A percentile compares a stretch with the other conserved stretches of the same genome.
These are phyloP conservation scores for Biston betularia DNA, from an alignment of 2,888 invertebrate species.

Conservation along the genomic window DNA sequence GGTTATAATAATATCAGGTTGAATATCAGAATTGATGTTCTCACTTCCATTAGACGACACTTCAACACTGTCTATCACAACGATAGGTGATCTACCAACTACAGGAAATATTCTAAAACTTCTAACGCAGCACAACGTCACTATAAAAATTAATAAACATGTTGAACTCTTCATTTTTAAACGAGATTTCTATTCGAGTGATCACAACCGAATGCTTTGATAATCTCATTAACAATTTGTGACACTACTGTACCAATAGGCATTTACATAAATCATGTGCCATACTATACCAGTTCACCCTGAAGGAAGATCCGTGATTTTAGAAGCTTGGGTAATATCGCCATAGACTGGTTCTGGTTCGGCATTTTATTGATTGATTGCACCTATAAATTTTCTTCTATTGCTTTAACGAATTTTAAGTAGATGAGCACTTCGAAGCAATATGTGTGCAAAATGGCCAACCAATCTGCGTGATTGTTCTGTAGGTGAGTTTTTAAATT, in stretches of 20 bases:
- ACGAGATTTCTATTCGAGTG: conserved; percentile 42
- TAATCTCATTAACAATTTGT: conserved; percentile 44
- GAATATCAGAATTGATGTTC: neutral
- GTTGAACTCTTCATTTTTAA: conserved; percentile 36
- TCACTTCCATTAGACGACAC: conserved; percentile 8
- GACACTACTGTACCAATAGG: conserved; percentile 47
- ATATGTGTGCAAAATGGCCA: too few relatives aligned
- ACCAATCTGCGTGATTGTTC: neutral
- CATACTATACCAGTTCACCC: conserved; percentile 59
- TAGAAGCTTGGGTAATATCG: conserved; percentile 31
- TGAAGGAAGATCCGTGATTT: conserved; percentile 53
- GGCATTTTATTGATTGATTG: conserved; percentile 30
- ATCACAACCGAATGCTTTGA: conserved; percentile 41
- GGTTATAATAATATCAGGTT: conserved; percentile 6
- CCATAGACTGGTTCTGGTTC: conserved; percentile 24
- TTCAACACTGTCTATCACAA: conserved; percentile 15
- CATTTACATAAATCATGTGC: conserved; percentile 57
- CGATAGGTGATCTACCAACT: conserved; percentile 12
- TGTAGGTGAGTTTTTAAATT: too few relatives aligned
- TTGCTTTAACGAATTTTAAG: neutral
- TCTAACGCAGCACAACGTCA: conserved; percentile 37
- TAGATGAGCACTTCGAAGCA: too few relatives aligned
- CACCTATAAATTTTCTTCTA: conserved; percentile 21
- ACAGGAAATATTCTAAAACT: conserved; percentile 38
- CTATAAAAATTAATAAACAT: conserved; percentile 37